Evolutionary conservation across 2,797 vertebrate species (phyloP).

Genomic region (Cichlasoma orientale): DNA sequence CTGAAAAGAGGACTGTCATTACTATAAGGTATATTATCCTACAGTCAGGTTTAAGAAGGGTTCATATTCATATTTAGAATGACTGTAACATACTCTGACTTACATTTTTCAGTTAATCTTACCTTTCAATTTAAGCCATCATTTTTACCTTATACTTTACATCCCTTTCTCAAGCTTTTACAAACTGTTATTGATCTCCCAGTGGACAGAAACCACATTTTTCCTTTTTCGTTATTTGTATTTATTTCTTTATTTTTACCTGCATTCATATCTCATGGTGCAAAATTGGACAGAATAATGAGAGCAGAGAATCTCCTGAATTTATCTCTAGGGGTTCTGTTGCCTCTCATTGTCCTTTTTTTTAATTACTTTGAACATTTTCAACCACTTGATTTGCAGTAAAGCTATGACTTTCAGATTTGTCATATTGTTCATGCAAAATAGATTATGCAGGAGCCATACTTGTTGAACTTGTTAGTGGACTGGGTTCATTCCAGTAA

Average conservation of each 20-base stretch:
- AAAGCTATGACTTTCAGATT: not conserved
- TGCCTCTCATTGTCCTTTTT: constrained; percentile 23
- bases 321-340: constrained; percentile 11
- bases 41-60: too few relatives aligned
- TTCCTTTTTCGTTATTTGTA: not conserved
- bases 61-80: not conserved
- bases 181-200: constrained; percentile 33
- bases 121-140: constrained; percentile 33
- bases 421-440: not conserved
- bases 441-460: not conserved
- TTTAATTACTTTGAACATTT: constrained; percentile 5
- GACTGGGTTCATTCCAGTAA: not conserved
- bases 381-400: not conserved
- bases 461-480: not conserved
- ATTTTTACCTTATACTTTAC: constrained; percentile 10
- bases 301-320: constrained; percentile 35
- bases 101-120: not conserved
- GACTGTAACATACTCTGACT: not conserved
- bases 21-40: not conserved
- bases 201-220: not conserved
- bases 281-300: constrained; percentile 29
- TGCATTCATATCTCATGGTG: constrained; percentile 33
- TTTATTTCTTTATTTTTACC: not conserved
- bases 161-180: constrained; percentile 4
- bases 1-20: not conserved